These are phyloP conservation scores for Ornithorhynchus anatinus DNA, from an alignment of 2,113 vertebrate genomes.

Conservation along the genomic window DNA sequence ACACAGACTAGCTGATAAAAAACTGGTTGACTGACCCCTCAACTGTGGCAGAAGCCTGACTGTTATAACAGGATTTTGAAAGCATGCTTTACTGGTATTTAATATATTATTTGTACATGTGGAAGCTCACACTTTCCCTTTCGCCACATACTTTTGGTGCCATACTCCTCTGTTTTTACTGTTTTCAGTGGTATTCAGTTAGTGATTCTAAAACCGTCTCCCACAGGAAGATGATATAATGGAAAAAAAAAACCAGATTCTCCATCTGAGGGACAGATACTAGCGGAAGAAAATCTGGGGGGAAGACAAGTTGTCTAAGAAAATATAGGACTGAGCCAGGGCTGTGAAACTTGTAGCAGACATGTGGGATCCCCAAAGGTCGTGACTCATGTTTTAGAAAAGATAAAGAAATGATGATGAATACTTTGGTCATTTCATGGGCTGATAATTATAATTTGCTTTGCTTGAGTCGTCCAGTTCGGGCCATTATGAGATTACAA, in stretches of 20 bases:
- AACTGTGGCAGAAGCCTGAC: too few relatives aligned
- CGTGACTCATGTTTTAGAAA: neutral
- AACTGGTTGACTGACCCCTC: too few relatives aligned
- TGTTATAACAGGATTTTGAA: too few relatives aligned
- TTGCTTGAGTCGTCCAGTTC: neutral
- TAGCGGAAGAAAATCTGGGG: neutral
- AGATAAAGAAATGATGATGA: neutral
- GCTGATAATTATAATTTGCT: neutral
- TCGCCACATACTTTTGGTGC: too few relatives aligned
- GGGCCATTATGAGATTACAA: neutral
- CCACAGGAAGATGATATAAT: neutral
- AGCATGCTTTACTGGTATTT: too few relatives aligned
- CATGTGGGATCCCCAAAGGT: neutral
- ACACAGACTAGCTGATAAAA: too few relatives aligned
- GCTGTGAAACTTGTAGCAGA: neutral
- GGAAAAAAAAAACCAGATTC: neutral
- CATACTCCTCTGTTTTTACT: too few relatives aligned
- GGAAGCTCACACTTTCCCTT: too few relatives aligned
- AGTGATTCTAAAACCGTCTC: neutral
- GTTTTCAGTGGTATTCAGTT: conserved; percentile 1
- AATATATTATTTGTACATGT: too few relatives aligned
- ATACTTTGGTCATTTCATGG: neutral
- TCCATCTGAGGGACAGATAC: neutral
- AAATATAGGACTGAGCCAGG: neutral
- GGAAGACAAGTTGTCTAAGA: neutral